These are phyloP conservation scores for Drosophila leontia DNA, from an alignment of 1,140 invertebrate species.

Conservation along the genomic window DNA sequence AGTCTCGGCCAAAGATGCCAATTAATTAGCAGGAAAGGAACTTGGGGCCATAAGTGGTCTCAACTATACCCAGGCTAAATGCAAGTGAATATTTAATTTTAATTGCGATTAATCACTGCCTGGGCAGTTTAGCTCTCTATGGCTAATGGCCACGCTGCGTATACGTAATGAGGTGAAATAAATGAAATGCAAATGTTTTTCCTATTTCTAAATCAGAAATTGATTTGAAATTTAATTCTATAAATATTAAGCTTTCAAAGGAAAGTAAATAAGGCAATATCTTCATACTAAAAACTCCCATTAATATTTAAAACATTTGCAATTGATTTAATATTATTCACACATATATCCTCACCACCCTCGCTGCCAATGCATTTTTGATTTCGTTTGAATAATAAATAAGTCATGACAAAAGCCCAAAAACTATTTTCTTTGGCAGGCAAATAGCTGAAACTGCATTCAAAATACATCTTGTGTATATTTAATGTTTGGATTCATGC, in stretches of 20 bases:
- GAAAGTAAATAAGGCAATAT: background rate
- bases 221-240: background rate
- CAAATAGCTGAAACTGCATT: constrained; percentile 45
- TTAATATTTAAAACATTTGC: background rate
- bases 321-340: background rate
- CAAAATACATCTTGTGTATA: constrained; percentile 12
- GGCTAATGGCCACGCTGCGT: constrained; percentile 19
- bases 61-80: constrained; percentile 1
- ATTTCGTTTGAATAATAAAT: constrained; percentile 23
- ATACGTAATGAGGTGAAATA: constrained; percentile 40
- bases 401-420: constrained; percentile 20
- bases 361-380: constrained; percentile 3
- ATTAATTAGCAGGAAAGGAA: constrained; percentile 43
- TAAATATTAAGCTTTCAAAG: background rate
- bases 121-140: constrained; percentile 23
- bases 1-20: constrained; percentile 34
- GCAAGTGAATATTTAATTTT: constrained; percentile 20
- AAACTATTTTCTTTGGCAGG: constrained; percentile 43
- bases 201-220: background rate
- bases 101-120: constrained; percentile 37
- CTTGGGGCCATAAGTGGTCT: constrained; percentile 22
- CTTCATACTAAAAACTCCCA: background rate
- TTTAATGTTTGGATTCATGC: constrained; percentile 40
- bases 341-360: constrained; percentile 2
- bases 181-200: background rate